Conservation (phyloP, 2,888 invertebrate species). For the Lithophane socia region DNA sequence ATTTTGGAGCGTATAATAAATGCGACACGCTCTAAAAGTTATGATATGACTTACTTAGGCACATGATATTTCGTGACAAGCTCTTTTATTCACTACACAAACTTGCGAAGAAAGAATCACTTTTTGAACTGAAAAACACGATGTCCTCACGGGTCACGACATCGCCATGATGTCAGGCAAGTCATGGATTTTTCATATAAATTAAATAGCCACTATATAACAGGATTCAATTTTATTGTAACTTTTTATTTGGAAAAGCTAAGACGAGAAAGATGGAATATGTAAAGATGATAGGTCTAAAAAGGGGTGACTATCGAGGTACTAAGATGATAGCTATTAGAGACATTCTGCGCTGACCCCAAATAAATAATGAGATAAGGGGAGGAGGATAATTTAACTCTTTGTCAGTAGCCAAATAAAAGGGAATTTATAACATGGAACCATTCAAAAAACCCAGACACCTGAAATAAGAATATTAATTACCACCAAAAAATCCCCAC, state of each 20-base stretch:
- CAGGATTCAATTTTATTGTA: neutral
- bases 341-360: neutral
- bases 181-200: neutral
- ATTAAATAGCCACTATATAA: neutral
- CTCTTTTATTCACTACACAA: slow-evolving; percentile 43
- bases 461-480: neutral
- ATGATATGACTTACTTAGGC: slow-evolving; percentile 56
- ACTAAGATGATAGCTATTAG: neutral
- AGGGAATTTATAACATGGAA: neutral
- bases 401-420: too few species aligned
- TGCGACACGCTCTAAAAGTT: slow-evolving; percentile 60
- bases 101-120: slow-evolving; percentile 27
- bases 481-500: slow-evolving; percentile 26
- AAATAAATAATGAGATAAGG: neutral
- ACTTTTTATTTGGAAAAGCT: neutral
- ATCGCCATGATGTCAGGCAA: neutral
- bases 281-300: neutral
- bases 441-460: neutral
- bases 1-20: slow-evolving; percentile 62
- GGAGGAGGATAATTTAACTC: neutral
- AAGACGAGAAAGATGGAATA: neutral
- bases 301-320: neutral
- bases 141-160: neutral
- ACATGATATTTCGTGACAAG: slow-evolving; percentile 60
- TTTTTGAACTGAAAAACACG: neutral